Percentiles rank a stretch among this genome's conserved stretches.
Conservation (phyloP, 37 sponge, comb jelly and placozoan genomes). For the Agelas oroides region DNA sequence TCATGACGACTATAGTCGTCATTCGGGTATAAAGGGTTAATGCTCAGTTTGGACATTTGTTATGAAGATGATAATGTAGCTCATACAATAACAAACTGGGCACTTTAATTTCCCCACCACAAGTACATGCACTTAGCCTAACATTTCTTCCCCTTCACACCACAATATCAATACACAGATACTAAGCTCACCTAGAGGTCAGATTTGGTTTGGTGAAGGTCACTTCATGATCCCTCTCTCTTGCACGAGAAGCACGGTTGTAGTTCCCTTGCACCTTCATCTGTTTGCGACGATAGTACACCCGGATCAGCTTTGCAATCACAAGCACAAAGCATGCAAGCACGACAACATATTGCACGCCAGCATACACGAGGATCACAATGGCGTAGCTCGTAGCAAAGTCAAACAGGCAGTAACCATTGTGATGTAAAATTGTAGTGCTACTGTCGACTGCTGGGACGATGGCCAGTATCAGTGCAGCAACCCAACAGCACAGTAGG, state of each 20-base stretch:
- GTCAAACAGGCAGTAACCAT: constrained; percentile 72
- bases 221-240: constrained; percentile 10
- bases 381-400: constrained; percentile 54
- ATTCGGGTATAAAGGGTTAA: too few species aligned
- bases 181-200: constrained; percentile 25
- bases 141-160: too few species aligned
- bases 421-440: constrained; percentile 20
- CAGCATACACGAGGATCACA: constrained; percentile 51
- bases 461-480: constrained; percentile 46
- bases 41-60: too few species aligned
- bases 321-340: constrained; percentile 60
- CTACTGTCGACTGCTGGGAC: constrained; percentile 50
- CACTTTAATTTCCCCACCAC: too few species aligned
- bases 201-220: constrained; percentile 59
- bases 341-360: constrained; percentile 68
- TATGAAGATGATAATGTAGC: too few species aligned
- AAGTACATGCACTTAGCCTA: too few species aligned
- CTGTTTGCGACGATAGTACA: constrained; percentile 54
- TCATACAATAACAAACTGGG: too few species aligned
- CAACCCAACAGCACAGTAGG: constrained; percentile 25
- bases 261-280: constrained; percentile 46
- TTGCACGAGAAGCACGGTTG: constrained; percentile 21
- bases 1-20: too few species aligned
- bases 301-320: constrained; percentile 12
- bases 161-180: too few species aligned